Evolutionary conservation across 1,140 invertebrate species (phyloP).

Genomic region (Drosophila nasuta): DNA sequence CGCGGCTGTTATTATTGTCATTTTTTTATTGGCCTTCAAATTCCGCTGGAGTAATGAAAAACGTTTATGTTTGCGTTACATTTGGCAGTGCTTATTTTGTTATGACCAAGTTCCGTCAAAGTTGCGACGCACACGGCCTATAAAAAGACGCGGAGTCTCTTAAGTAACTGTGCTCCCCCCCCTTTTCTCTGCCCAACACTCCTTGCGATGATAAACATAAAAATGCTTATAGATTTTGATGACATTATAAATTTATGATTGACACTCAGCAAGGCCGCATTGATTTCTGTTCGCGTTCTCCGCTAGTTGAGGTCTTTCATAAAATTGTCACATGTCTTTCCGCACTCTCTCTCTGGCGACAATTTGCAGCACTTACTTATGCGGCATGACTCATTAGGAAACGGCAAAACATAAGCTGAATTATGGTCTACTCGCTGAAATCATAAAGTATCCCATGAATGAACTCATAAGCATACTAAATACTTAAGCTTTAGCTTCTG

Average conservation of each 20-base stretch:
- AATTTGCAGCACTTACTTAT: constrained; percentile 21
- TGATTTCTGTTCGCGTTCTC: constrained; percentile 39
- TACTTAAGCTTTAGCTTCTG: constrained; percentile 9
- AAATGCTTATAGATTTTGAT: constrained; percentile 59
- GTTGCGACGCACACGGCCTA: constrained; percentile 61
- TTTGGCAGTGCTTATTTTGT: constrained; percentile 53
- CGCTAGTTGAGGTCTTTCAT: constrained; percentile 8
- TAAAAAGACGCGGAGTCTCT: constrained; percentile 48
- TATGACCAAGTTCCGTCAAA: constrained; percentile 62
- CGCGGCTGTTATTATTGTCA: constrained; percentile 65
- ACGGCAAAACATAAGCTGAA: constrained; percentile 29
- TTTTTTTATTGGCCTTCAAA: constrained; percentile 76
- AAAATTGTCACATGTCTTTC: constrained; percentile 17
- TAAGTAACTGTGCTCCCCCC: constrained; percentile 32
- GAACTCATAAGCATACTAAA: constrained; percentile 14
- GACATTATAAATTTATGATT: constrained; percentile 75
- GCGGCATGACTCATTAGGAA: constrained; percentile 42
- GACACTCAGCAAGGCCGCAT: constrained; percentile 30
- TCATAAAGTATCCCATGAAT: constrained; percentile 24
- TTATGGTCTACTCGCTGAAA: constrained; percentile 34
- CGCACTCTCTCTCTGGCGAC: neutral
- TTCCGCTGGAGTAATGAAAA: constrained; percentile 75
- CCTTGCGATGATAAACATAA: constrained; percentile 38
- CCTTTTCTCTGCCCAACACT: neutral
- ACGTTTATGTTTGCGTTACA: constrained; percentile 76